Base-by-base conservation (phyloP, 2,113 vertebrate genomes). In the Leuciscus idus region DNA sequence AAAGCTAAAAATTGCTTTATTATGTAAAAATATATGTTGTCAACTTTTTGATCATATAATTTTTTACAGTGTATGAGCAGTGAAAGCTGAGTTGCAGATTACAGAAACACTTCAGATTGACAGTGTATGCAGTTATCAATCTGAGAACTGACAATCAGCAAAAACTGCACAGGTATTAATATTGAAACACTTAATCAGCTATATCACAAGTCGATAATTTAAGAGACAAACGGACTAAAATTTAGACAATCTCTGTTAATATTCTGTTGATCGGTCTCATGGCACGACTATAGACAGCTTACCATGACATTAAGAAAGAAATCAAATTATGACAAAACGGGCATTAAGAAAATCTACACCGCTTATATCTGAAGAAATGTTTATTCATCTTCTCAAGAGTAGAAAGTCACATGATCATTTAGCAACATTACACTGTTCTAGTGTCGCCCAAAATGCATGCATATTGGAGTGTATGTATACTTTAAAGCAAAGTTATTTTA, bases 381-480 rank as follows among this genome's bases (percentile, higher is more conserved):
- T 92, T 93, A 94, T 94, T 94, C 70, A 1, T 89, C 66, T 88
- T 89, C 84, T 89, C 36, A 90, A 83, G 50, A 90, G 89, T 91
- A 93, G 73, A 94, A 93, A 92, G 64, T 89, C 92, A 91, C 91
- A 93, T 92, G 88, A 89, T 92, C 86, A 90, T 92, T 74, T 30
- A 89, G 85, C 85, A 90, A 87, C 81, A 74, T 89, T 90, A 92
- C 83, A 92, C 87, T 64, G 85, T 78, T 46, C 88, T 83, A 87
- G 87, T 87, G 88, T 82, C 90, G 85, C 88, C 88, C 84, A 88
- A 90, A 88, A 90, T 59, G 86, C 91, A 92, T 92, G 90, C 91
- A 90, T 77, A 88, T 87, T 82, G 5, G 11, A 48, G 30, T 81
- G 85, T 78, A 86, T 66, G 46, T 46, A 64, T 78, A 28, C 28